Base-by-base conservation (phyloP, 1,140 invertebrate genomes). In the Scaptomyza montana region DNA sequence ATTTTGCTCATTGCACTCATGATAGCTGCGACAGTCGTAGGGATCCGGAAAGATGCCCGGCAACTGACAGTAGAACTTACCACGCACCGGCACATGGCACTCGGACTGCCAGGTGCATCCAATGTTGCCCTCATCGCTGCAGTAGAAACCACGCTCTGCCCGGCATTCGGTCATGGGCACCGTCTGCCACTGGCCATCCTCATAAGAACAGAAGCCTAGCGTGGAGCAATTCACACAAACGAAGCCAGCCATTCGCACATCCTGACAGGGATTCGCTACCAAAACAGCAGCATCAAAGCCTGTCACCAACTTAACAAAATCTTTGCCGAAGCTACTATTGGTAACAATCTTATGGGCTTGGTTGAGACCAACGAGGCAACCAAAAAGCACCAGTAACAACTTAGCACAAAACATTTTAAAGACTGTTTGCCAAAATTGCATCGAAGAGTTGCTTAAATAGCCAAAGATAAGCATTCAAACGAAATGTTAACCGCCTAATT, bases 11-110 rank as follows among this genome's bases (percentile, higher is more conserved):
- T 53, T 65, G 66, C 92, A 92, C 16, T 90, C 84, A 54, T 92
- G 90, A 50, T 92, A 92, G 30, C 69, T 77, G 43, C 84, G 80
- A 36, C 92, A 92, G 25, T 92, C 78, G 39, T 91, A 90, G 6
- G 92, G 90, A 82, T 92, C 91, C 1, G 92, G 92, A 49, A 85
- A 92, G 1, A 79, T 50, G 9, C 92, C 92, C 0, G 47, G 43
- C 16, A 70, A 76, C 39, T 91, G 89, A 54, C 89, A 91, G 47
- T 68, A 69, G 54, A 91, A 91, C 16, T 79, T 81, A 5, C 84
- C 89, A 13, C 84, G 66, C 39, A 76, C 74, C 1, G 79, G 72
- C 10, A 90, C 77, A 6, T 8, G 51, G 13, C 89, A 90, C 30
- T 70, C 19, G 2, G 78, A 43, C 39, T 84, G 74, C 60, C 73